phyloP scores from a whole-genome alignment of 2,113 vertebrate genomes.

The Australoheros scitulus region DNA sequence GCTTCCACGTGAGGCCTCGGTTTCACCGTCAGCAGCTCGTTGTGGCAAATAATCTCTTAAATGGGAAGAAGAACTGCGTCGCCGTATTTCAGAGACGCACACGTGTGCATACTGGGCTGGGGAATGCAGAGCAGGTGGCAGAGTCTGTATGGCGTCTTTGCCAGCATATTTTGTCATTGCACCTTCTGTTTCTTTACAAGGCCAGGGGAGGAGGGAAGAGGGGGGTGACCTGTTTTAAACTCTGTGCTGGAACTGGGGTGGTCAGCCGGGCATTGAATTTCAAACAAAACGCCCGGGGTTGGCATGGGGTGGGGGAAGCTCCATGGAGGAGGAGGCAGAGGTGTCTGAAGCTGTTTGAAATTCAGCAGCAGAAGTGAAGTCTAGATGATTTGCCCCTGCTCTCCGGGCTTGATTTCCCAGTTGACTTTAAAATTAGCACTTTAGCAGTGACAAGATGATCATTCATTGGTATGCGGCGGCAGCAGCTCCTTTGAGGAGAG shows the following conservation, averaged over 20 bases:
- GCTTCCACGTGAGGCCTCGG: conserved; percentile 9
- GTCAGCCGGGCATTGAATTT: conserved; percentile 66
- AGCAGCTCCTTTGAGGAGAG: conserved; percentile 5
- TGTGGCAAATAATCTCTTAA: conserved; percentile 32
- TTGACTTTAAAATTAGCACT: conserved; percentile 47
- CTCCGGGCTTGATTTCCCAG: conserved; percentile 48
- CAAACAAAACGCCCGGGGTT: conserved; percentile 55
- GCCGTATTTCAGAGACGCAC: not conserved
- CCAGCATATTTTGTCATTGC: conserved; percentile 57
- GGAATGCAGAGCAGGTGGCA: conserved; percentile 59
- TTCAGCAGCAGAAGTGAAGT: conserved; percentile 50
- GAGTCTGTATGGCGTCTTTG: conserved; percentile 37
- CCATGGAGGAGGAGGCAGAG: conserved; percentile 2
- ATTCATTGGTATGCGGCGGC: not conserved
- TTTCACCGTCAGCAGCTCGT: conserved; percentile 50
- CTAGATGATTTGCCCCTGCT: conserved; percentile 24
- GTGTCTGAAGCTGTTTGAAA: conserved; percentile 55
- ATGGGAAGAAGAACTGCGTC: conserved; percentile 27
- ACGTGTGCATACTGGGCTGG: not conserved
- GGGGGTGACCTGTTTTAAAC: conserved; percentile 65
- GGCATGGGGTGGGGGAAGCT: not conserved
- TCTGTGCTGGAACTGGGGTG: conserved; percentile 53
- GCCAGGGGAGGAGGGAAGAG: conserved; percentile 9
- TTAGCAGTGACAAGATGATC: conserved; percentile 26
- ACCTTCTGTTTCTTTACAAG: conserved; percentile 70